Conservation (phyloP, 2,113 vertebrate species). For the Saimiri boliviensis region DNA sequence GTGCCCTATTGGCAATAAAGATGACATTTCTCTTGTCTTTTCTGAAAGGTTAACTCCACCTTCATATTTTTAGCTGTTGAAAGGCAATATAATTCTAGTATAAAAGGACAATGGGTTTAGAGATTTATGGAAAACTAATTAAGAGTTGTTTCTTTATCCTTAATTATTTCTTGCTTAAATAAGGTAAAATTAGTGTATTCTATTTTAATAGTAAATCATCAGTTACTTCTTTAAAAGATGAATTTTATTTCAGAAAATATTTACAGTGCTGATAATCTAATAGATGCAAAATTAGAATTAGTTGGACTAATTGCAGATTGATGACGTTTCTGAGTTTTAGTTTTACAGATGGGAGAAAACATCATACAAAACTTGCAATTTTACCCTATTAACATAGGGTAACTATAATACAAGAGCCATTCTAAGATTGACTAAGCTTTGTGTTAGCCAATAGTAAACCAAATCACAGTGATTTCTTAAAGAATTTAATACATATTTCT, state of each 20-base stretch:
- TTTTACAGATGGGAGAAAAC: background rate
- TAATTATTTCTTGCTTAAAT: background rate
- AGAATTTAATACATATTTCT: background rate
- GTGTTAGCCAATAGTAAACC: background rate
- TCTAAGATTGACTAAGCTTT: background rate
- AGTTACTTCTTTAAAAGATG: background rate
- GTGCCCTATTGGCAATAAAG: conserved; percentile 61
- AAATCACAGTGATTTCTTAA: background rate
- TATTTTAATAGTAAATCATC: conserved; percentile 4
- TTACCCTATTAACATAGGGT: background rate
- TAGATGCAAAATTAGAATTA: background rate
- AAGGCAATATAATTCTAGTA: background rate
- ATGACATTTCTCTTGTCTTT: conserved; percentile 67
- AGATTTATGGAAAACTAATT: conserved; percentile 33
- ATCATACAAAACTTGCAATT: background rate
- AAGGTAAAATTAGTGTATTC: background rate
- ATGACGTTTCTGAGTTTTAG: background rate
- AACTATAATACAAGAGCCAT: background rate
- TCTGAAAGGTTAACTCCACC: conserved; percentile 41
- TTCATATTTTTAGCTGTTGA: conserved; percentile 50
- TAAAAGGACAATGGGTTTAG: background rate
- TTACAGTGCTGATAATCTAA: background rate
- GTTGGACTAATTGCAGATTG: background rate
- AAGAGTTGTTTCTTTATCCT: conserved; percentile 3
- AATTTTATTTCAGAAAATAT: background rate